Base-by-base conservation (phyloP, 1,140 invertebrate species). In the Chionoecetes opilio region DNA sequence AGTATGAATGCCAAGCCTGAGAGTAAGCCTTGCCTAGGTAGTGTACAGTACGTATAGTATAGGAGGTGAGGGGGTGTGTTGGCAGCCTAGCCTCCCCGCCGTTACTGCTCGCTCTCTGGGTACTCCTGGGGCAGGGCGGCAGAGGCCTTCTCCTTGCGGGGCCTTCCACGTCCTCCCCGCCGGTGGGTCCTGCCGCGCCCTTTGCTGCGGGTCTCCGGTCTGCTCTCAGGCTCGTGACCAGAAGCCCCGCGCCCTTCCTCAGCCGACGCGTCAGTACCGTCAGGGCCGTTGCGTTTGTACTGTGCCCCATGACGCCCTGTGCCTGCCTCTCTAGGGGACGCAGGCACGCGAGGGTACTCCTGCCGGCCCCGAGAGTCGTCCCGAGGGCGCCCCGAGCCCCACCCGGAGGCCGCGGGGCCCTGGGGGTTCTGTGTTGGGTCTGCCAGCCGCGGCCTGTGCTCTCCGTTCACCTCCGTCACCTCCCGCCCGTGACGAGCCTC, bases 131-230 rank as follows among this genome's bases (percentile, higher is more conserved):
- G 53, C 11, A 53, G 34, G 82, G 41, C 91, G 82, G 91, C 84
- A 41, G 41, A 91, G 82, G 91, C 84, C 87, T 95, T 95, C 82
- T 95, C 94, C 63, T 95, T 95, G 82, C 94, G 94, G 17, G 90
- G 82, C 8, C 94, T 90, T 32, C 94, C 94, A 3, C 94, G 82
- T 26, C 94, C 94, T 0, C 90, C 94, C 5, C 94, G 37, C 32
- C 94, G 31, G 34, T 95, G 94, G 6, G 82, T 91, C 21, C 94
- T 90, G 8, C 94, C 94, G 6, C 91, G 90, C 6, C 94, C 90
- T 85, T 95, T 95, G 38, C 17, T 32, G 26, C 94, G 94, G 3
- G 82, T 92, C 34, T 95, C 94, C 21, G 82, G 90, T 31, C 94
- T 90, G 46, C 34, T 37, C n/a, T 95, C 94, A 17, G 82, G 84